Percentiles rank a stretch among this genome's conserved stretches.
Conservation (phyloP, 2,888 invertebrate genomes). For the Drosophila monieri region DNA sequence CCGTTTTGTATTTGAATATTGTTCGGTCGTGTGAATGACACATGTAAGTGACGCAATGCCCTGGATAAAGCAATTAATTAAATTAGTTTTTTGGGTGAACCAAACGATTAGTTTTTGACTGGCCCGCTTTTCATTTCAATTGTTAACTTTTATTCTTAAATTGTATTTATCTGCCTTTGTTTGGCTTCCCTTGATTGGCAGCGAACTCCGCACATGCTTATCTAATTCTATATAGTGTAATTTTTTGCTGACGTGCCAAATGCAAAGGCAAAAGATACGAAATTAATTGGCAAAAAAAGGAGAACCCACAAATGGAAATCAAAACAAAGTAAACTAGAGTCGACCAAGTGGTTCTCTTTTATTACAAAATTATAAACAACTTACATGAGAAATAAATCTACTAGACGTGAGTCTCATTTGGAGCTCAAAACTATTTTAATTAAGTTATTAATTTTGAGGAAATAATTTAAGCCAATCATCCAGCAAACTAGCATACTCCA, state of each 20-base stretch:
- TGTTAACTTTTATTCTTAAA: conserved; percentile 19
- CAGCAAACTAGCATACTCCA: neutral
- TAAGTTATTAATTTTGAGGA: neutral
- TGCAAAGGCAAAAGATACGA: conserved; percentile 21
- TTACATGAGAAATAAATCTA: neutral
- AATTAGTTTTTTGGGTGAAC: conserved; percentile 30
- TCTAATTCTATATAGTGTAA: conserved; percentile 48
- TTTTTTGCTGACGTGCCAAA: conserved; percentile 41
- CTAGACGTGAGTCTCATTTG: neutral
- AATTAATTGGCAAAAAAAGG: conserved; percentile 54
- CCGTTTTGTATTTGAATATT: conserved; percentile 28
- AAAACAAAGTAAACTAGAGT: conserved; percentile 26
- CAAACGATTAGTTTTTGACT: conserved; percentile 42
- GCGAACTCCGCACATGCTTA: conserved; percentile 56
- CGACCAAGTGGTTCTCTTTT: conserved; percentile 19
- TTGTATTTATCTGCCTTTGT: conserved; percentile 37
- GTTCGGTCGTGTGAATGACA: conserved; percentile 44
- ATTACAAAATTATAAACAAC: neutral
- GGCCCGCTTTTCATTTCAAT: conserved; percentile 19
- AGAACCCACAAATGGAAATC: conserved; percentile 42
- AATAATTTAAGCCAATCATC: neutral
- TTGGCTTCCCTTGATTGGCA: conserved; percentile 46
- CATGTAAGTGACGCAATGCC: conserved; percentile 59
- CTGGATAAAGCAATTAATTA: conserved; percentile 27
- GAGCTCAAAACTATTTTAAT: neutral